Evolutionary conservation across 2,113 vertebrate genomes (phyloP).

Genomic region (Megatriorchis doriae): DNA sequence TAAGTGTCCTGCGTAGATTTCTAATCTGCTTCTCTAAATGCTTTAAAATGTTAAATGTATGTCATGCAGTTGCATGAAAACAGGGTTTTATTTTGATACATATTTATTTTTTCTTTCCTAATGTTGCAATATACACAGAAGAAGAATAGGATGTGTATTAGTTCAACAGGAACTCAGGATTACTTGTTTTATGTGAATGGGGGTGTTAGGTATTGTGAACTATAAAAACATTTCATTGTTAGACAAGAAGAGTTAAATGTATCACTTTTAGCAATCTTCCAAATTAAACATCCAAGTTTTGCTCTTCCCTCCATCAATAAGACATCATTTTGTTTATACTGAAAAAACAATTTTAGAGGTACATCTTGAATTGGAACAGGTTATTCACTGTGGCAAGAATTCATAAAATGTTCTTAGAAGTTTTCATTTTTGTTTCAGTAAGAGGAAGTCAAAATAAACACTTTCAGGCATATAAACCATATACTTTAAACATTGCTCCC

Average conservation of each 20-base stretch:
- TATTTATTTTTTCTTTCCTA: neutral
- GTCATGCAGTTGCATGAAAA: neutral
- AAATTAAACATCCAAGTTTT: slow-evolving; percentile 67
- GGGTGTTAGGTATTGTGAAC: slow-evolving; percentile 64
- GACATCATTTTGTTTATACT: slow-evolving; percentile 71
- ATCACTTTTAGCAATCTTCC: slow-evolving; percentile 67
- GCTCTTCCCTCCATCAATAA: slow-evolving; percentile 30
- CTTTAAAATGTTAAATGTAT: neutral
- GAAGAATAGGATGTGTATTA: neutral
- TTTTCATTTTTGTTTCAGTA: slow-evolving; percentile 23
- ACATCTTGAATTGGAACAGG: neutral
- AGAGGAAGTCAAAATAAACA: slow-evolving; percentile 40
- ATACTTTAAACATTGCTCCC: neutral
- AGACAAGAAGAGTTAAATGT: slow-evolving; percentile 39
- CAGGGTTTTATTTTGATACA: neutral
- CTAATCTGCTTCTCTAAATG: neutral
- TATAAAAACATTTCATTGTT: slow-evolving; percentile 49
- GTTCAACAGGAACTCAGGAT: neutral
- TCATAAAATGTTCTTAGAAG: slow-evolving; percentile 37
- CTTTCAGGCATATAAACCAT: slow-evolving; percentile 1
- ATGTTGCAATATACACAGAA: neutral
- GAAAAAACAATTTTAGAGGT: neutral
- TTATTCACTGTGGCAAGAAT: neutral
- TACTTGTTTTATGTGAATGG: neutral
- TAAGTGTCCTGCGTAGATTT: neutral